Evolutionary conservation across 2,113 vertebrate genomes (phyloP), one percentile per base, ranked within the genome.

Genomic region (Pheucticus melanocephalus): DNA sequence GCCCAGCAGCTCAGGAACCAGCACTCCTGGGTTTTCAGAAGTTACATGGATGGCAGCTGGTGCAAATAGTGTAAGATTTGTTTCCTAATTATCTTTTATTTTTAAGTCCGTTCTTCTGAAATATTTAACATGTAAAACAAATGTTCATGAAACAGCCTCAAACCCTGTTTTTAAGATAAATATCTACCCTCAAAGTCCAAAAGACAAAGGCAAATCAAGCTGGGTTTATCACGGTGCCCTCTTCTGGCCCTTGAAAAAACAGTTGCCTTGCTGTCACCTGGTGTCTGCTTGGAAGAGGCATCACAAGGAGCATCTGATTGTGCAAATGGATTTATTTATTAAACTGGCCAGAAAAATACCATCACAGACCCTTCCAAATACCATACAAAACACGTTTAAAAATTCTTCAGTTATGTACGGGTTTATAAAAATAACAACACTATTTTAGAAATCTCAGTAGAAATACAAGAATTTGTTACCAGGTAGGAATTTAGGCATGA

Each of bases 381-480:
- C 30, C 48, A 60, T n/a, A 91, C 22, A 86, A 90, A 95, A 51
- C 19, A 60, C 0, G 0, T 48, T 80, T 47, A 10, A 45, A 95
- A 94, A 82, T 82, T 28, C 73, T 87, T 87, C 83, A n/a, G 33
- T 80, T 84, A 57, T 1, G 1, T 44, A 53, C 3, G 10, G 59
- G 25, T 66, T 87, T 80, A 92, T 51, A 94, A 96, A 97, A 96
- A 96, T 94, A 95, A 82, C 8, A 86, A 14, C 42, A 60, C 10
- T 53, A 47, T 51, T 78, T 64, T 51, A 92, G 56, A 88, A 90
- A 94, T 64, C 64, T 87, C 73, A 72, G 65, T 64, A 86, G 72
- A 86, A 90, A 90, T 47, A 80, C 3, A 63, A 11, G 3, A 30
- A 72, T 88, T 86, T 47, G 44, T 51, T 82, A 70, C 21, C 9